These are phyloP conservation scores for Geodia barretti DNA, from an alignment of 37 sponge, comb jelly and placozoan genomes.

Conservation along the genomic window DNA sequence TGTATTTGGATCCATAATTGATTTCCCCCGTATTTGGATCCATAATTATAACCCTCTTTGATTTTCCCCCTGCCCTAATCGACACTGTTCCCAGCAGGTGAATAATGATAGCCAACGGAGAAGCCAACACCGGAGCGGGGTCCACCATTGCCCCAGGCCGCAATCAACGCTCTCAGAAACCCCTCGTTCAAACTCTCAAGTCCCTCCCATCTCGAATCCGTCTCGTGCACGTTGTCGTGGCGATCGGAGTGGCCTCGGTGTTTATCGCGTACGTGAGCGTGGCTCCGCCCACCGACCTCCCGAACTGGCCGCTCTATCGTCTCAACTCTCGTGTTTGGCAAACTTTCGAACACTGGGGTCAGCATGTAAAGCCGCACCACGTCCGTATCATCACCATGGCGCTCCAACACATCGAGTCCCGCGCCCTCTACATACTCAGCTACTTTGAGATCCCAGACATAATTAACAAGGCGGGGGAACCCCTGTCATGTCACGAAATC, in stretches of 20 bases:
- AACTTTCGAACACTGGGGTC: conserved; percentile 64
- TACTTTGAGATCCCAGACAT: conserved; percentile 66
- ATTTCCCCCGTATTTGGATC: too few species aligned
- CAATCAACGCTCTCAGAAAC: too few species aligned
- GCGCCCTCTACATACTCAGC: conserved; percentile 63
- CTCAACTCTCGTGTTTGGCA: conserved; percentile 77
- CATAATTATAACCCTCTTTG: too few species aligned
- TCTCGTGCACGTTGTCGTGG: conserved; percentile 23
- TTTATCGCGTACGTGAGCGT: conserved; percentile 74
- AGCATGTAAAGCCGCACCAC: conserved; percentile 78
- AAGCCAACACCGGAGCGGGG: background rate
- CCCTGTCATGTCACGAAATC: conserved; percentile 75
- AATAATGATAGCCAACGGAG: conserved; percentile 30
- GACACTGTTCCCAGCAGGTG: too few species aligned
- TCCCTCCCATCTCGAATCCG: conserved; percentile 35
- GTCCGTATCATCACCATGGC: conserved; percentile 67
- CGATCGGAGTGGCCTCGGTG: conserved; percentile 51
- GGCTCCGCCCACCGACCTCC: conserved; percentile 81
- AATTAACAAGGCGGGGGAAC: conserved; percentile 30
- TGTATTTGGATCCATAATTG: too few species aligned
- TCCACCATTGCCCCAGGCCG: too few species aligned
- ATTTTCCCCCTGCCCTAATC: too few species aligned
- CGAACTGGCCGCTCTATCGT: conserved; percentile 83
- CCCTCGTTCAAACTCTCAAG: background rate
- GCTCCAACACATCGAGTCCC: conserved; percentile 69